Conservation (phyloP, 2,113 vertebrate species). For the Malaclemys terrapin region DNA sequence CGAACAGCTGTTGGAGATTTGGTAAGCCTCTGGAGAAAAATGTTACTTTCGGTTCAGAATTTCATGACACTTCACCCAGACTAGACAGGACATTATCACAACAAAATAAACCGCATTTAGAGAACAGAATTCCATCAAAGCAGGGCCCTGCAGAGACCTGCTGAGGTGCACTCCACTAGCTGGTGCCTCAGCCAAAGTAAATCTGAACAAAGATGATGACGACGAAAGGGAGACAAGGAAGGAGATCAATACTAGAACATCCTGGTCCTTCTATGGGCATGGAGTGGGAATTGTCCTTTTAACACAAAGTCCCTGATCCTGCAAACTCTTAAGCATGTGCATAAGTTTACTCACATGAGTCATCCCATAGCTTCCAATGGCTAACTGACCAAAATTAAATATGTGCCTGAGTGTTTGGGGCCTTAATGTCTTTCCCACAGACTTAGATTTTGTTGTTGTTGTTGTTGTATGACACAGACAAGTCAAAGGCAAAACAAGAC, state of each 20-base stretch:
- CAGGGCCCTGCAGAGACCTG: no score
- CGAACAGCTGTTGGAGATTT: background rate
- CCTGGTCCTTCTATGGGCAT: background rate
- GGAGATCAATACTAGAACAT: background rate
- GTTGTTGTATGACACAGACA: background rate
- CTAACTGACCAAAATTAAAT: background rate
- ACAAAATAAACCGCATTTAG: background rate
- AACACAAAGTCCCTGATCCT: background rate
- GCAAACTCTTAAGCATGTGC: background rate
- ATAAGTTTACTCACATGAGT: rapidly evolving
- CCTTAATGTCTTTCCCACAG: background rate
- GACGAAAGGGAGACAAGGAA: background rate
- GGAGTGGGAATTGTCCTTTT: background rate
- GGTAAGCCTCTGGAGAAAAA: background rate
- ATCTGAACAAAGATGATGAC: background rate
- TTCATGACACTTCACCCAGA: background rate
- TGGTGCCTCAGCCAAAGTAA: no score
- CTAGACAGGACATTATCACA: background rate
- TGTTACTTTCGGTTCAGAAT: background rate
- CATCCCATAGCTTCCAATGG: background rate
- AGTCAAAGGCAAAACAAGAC: background rate
- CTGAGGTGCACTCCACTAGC: background rate
- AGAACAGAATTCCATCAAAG: background rate
- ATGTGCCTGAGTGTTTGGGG: background rate
- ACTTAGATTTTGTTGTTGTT: background rate